Evolutionary conservation across 2,113 vertebrate genomes (phyloP), one percentile per base, ranked within the genome.

Genomic region (Leptobrachium leishanense): DNA sequence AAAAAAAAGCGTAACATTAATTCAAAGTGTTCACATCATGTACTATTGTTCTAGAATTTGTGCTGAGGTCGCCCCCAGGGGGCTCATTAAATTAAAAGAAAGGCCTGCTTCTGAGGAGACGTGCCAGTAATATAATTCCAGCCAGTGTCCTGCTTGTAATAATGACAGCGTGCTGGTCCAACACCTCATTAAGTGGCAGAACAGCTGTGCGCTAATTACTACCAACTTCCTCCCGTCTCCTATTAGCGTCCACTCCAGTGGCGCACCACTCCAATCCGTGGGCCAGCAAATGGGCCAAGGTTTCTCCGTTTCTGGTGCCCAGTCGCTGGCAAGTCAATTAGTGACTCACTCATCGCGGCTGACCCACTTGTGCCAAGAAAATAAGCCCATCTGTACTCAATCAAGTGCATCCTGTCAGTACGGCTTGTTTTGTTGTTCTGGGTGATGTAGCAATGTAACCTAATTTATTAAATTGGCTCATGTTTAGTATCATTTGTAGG

Each of bases 121-220:
- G 12, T 53, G 39, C 15, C 74, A 76, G 53, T 66, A 65, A 67
- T 8, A 20, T 40, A 53, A 44, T 31, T 31, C 20, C 6, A 44
- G 2, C 39, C n/a, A 1, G 13, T 39, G 20, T 44, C 53, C 55
- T 8, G 55, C 55, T 59, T 59, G 55, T 59, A 59, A 59, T 44
- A 43, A 39, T 43, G 50, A 1, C n/a, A 3, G 20, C 1, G 39
- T 2, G 44, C 74, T 20, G 3, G 50, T 31, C 46, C 75, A 68
- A 13, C 50, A n/a, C 64, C 13, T 76, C 40, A 12, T 76, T 68
- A 66, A 7, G 13, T 11, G 46, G 31, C 64, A 46, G 6, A 68
- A 68, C 64, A 68, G 74, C 74, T 68, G 50, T 31, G 50, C 11
- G 10, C 67, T 68, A 59, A 68, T 68, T 15, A 41, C 7, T 41